Evolutionary conservation across 2,113 vertebrate species (phyloP).

Genomic region (Phyllostomus hastatus): DNA sequence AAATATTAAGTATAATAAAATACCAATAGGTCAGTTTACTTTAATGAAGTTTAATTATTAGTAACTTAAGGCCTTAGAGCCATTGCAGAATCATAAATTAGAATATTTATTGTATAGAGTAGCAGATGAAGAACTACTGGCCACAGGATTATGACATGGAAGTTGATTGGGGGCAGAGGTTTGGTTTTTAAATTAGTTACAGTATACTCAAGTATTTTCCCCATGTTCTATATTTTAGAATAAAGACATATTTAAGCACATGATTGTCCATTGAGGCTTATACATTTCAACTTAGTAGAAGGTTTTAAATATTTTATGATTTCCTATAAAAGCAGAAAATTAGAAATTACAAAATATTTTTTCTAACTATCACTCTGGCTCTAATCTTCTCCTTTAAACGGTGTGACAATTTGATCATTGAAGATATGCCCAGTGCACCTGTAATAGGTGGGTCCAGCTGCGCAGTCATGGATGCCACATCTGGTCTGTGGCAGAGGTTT

Average conservation of each 20-base stretch:
- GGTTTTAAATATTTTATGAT: background rate
- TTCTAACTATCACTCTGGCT: background rate
- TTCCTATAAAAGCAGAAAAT: background rate
- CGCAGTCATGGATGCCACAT: slow-evolving; percentile 82
- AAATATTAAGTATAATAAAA: slow-evolving; percentile 5
- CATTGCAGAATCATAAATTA: background rate
- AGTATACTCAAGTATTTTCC: background rate
- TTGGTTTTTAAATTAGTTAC: background rate
- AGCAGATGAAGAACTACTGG: background rate
- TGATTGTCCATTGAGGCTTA: background rate
- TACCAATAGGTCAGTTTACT: background rate
- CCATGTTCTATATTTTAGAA: background rate
- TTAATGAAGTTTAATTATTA: slow-evolving; percentile 14
- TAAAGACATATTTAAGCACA: background rate
- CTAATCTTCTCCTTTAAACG: background rate
- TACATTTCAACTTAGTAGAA: slow-evolving; percentile 7
- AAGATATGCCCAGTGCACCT: slow-evolving; percentile 81
- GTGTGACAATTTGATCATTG: slow-evolving; percentile 13
- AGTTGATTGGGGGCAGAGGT: background rate
- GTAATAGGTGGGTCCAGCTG: slow-evolving; percentile 85
- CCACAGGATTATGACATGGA: background rate
- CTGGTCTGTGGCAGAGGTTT: slow-evolving; percentile 82
- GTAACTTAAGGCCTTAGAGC: background rate
- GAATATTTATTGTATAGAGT: background rate
- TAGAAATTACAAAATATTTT: background rate